phyloP scores from a whole-genome alignment of 2,113 vertebrate genomes.

The Cinclus mexicanus region DNA sequence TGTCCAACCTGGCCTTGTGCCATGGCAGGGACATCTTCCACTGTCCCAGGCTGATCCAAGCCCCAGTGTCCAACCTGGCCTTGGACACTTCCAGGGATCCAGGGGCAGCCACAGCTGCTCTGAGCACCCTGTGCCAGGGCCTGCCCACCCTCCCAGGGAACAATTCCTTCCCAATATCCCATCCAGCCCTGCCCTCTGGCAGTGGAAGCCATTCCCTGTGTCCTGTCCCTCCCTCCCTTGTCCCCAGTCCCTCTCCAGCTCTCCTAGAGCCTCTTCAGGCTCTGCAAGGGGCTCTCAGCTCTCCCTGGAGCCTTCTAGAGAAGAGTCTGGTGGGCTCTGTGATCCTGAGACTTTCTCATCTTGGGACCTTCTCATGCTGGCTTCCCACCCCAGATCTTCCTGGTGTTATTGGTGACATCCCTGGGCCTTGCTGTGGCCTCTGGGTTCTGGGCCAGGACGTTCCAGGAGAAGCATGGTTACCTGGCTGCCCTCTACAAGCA shows the following conservation, averaged over 20 bases:
- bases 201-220: background rate
- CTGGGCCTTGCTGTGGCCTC: slow-evolving; percentile 41
- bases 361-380: background rate
- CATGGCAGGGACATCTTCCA: background rate
- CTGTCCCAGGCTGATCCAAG: background rate
- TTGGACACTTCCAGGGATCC: background rate
- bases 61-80: background rate
- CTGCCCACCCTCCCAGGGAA: background rate
- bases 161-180: background rate
- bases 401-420: background rate
- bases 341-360: background rate
- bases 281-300: accelerated
- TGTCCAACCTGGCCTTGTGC: background rate
- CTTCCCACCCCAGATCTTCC: slow-evolving; percentile 64
- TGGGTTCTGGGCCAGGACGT: background rate
- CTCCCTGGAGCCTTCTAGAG: background rate
- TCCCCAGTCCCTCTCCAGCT: background rate
- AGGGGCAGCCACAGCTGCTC: background rate
- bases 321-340: background rate
- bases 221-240: background rate
- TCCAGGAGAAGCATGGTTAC: slow-evolving; percentile 65
- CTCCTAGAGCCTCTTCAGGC: background rate
- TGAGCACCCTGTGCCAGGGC: background rate
- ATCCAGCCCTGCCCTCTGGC: background rate
- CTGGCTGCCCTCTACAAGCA: slow-evolving; percentile 21